These are phyloP conservation scores for Promerops cafer DNA, from an alignment of 2,113 vertebrate species.

Conservation along the genomic window DNA sequence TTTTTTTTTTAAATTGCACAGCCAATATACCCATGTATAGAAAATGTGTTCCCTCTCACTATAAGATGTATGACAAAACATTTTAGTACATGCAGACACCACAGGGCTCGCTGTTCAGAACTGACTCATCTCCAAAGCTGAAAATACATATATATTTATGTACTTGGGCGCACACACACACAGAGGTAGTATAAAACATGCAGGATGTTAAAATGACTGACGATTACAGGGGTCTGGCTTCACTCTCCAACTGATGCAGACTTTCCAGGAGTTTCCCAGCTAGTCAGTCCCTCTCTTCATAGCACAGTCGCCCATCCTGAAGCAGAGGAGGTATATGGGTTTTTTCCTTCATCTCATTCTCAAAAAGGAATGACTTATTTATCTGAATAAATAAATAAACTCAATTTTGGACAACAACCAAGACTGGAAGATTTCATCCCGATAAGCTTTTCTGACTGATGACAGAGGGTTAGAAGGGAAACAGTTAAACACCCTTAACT, in stretches of 20 bases:
- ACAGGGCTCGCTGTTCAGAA: neutral
- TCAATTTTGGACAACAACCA: slow-evolving; percentile 7
- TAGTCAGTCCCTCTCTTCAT: neutral
- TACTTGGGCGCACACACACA: neutral
- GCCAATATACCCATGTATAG: neutral
- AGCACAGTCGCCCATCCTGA: accelerated
- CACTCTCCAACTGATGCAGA: neutral
- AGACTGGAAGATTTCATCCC: slow-evolving; percentile 1
- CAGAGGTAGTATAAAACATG: neutral
- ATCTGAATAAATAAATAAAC: slow-evolving; percentile 21
- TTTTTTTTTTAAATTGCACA: neutral
- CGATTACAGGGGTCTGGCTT: neutral
- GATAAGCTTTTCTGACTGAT: slow-evolving; percentile 29
- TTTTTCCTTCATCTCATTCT: neutral
- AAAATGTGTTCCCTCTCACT: neutral
- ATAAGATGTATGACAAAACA: neutral
- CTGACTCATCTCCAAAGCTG: neutral
- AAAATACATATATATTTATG: neutral
- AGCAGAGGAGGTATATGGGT: neutral
- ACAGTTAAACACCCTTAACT: neutral
- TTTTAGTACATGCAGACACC: neutral
- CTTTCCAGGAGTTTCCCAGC: neutral
- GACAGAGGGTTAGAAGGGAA: slow-evolving; percentile 19
- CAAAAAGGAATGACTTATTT: neutral
- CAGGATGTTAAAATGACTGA: neutral